Percentiles rank a stretch among this genome's conserved stretches.
phyloP scores from a whole-genome alignment of 1,140 invertebrate genomes.

The Orchesella cincta region DNA sequence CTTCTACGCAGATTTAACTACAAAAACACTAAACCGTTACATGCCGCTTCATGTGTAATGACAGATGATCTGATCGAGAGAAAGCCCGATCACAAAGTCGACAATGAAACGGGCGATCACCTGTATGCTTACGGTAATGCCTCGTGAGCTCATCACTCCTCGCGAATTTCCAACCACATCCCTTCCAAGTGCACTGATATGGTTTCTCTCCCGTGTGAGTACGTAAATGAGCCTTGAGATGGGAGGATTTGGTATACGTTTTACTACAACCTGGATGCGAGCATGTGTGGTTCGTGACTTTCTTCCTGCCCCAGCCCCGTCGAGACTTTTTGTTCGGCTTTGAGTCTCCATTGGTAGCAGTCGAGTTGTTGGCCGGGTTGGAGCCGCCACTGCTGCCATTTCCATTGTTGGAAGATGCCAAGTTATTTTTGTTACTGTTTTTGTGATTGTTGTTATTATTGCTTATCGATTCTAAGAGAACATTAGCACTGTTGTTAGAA shows the following conservation, averaged over 20 bases:
- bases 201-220: slow-evolving; percentile 73
- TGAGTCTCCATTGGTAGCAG: not conserved
- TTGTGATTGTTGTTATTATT: not conserved
- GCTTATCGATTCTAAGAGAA: not conserved
- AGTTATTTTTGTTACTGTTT: not conserved
- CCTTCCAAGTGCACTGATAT: slow-evolving; percentile 69
- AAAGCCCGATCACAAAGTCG: slow-evolving; percentile 65
- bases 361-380: not conserved
- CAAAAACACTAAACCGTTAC: slow-evolving; percentile 53
- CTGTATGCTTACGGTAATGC: slow-evolving; percentile 64
- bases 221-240: slow-evolving; percentile 69
- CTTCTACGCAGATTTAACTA: too few relatives aligned
- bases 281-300: slow-evolving; percentile 64
- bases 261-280: slow-evolving; percentile 66
- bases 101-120: slow-evolving; percentile 64
- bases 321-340: slow-evolving; percentile 55
- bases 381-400: not conserved
- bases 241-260: slow-evolving; percentile 70
- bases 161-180: slow-evolving; percentile 72
- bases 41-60: slow-evolving; percentile 68
- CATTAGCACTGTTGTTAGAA: slow-evolving; percentile 16
- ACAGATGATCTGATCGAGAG: slow-evolving; percentile 66
- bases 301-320: slow-evolving; percentile 61
- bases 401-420: not conserved
- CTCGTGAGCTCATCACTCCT: slow-evolving; percentile 69